Evolutionary conservation across 2,888 invertebrate genomes (phyloP), one percentile per base, ranked within the genome.

Genomic region (Stenoptilia bipunctidactyla): DNA sequence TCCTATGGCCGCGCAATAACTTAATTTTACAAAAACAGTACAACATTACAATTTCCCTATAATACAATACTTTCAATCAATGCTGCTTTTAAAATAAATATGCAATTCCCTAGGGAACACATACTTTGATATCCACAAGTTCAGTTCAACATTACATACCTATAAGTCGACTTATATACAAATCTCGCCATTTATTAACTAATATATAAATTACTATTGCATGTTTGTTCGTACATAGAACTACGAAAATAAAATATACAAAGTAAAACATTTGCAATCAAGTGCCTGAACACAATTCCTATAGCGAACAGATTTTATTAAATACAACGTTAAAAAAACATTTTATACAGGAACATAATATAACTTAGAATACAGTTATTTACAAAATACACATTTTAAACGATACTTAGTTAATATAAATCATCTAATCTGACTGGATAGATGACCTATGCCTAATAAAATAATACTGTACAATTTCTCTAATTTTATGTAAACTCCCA

Each of bases 381-480:
- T 82, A 83, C 82, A 82, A 76, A n/a, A 82, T 79, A 82, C 75
- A 82, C 75, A 82, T 56, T 63, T 69, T 70, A 69, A 77, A 74
- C 72, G 68, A 68, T 74, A 65, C 66, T 70, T 77, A 61, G 51
- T 66, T 62, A 55, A 34, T 56, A 60, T 62, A 61, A 65, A 67
- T 66, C 60, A 64, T 70, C 66, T 66, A 79, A 74, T 66, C 61
- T 68, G 66, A 66, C 62, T 62, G 74, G 63, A 48, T 62, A 61
- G 62, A 55, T 61, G 63, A 66, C 60, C 70, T 72, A 14, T 73
- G 73, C 53, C 64, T 72, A 65, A 66, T 56, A 61, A 67, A 77
- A 76, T 82, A 83, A 83, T 83, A 83, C 83, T 83, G 83, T 83
- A 83, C 83, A 82, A 80, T 80, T 83, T 80, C 76, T 66, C 82